Evolutionary conservation across 2,113 vertebrate genomes (phyloP), one percentile per base, ranked within the genome.

Genomic region (Nothocercus nigrocapillus): DNA sequence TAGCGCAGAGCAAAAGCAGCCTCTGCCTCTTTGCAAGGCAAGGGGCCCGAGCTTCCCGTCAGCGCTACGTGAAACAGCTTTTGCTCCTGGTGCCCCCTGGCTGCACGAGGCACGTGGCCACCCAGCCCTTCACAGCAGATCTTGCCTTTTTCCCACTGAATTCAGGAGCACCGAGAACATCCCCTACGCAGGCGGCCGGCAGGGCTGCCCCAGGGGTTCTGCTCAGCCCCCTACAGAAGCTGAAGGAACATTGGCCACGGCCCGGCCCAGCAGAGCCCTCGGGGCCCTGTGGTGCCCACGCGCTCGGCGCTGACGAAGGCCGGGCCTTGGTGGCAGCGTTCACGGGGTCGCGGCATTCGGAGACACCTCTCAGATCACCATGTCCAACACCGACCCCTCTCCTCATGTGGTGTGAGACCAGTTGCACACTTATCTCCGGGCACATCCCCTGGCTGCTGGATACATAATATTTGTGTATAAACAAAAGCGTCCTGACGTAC

Each of bases 51-150:
- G 24, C 22, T 36, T 59, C 62, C 62, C 56, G 3, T 5, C 1
- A 13, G 10, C 8, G 25, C 66, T 25, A 21, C 1, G 3, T 7
- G 7, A 51, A 0, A 5, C 21, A 25, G 27, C 28, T 67, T 1
- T 5, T 28, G 32, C 53, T 61, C 59, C 38, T 1, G 22, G 8
- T 40, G 63, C 13, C 1, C 10, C 0, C 25, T 1, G 19, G 53
- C 59, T 36, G 44, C 49, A 24, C 47, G 54, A 25, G 53, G 47
- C n/a, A 8, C 0, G 1, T 5, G 49, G 88, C 45, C 22, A 7
- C 0, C 1, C 76, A 67, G 77, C 72, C 40, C 40, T 42, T 28
- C 28, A 13, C 19, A 20, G 64, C 64, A 67, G 42, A n/a, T 20
- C 72, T 53, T 11, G 11, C 17, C 42, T 34, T 54, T 44, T 72